Evolutionary conservation across 2,113 vertebrate species (phyloP), one percentile per base, ranked within the genome.

Genomic region (Morphnarchus princeps): DNA sequence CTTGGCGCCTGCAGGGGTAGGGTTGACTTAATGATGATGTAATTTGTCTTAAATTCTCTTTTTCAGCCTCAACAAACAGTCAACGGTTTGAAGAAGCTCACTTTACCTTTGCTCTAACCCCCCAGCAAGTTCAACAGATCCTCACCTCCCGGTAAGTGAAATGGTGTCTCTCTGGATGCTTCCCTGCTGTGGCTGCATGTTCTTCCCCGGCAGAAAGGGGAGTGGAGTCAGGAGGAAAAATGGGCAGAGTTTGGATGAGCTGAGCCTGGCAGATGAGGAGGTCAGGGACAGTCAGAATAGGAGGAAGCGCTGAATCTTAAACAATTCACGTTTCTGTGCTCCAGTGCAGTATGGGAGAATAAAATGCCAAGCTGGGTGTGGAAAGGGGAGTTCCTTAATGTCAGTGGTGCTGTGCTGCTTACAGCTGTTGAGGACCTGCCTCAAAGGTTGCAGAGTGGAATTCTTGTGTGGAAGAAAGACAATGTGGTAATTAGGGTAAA

Each of bases 101-200:
- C 32, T 98, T 98, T 36, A 98, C 97, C 38, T 98, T 98, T 14
- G 98, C 98, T 10, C 88, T 98, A 6, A 98, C 98, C 1, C 98
- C 98, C 6, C 98, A 98, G 90, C 98, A 98, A 18, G 98, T 98
- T 14, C 98, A 98, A 40, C 98, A 98, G 96, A 98, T 98, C 52
- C 98, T 98, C 62, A 95, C 97, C 1, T 98, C 98, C 82, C 97
- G 98, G 98, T 98, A 72, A 96, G 93, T 4, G 7, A 16, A 13
- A 6, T 10, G 5, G 17, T 1, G 6, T 11, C 50, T 7, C 24
- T 11, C 18, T 2, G 55, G 29, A 6, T 8, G 31, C 29, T 55
- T 55, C 54, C 54, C 54, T 31, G 54, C 54, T 55, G 54, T 55
- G 54, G 32, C 57, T 20, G 28, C 70, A 3, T 4, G 24, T 7